Evolutionary conservation across 2,113 vertebrate species (phyloP), one percentile per base, ranked within the genome.

Genomic region (Tinamus guttatus): DNA sequence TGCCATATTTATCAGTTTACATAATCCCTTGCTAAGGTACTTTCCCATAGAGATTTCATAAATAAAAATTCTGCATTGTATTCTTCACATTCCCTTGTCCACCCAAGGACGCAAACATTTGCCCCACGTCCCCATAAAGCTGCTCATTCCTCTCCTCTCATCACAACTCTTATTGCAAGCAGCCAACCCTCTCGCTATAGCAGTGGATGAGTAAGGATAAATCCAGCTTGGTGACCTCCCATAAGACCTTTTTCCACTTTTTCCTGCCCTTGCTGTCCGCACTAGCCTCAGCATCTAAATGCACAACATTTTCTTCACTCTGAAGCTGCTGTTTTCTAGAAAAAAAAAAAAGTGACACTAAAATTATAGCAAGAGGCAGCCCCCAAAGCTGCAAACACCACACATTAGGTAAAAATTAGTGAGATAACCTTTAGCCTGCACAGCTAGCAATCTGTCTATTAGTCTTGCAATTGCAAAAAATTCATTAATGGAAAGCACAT

Each of bases 401-500:
- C 56, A 32, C 24, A 43, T 75, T 14, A 78, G 79, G 85, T 28
- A 87, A 81, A 60, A 91, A 92, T 94, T 81, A 95, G 94, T 94
- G 85, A 87, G 86, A 90, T n/a, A 54, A 41, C 67, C 92, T 86
- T 36, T 18, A 80, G 7, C 81, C 83, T 84, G 88, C 89, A 68
- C 88, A 89, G 95, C 65, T 89, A 49, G 8, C 79, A 93, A 51
- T 17, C 36, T 64, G 68, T 21, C 88, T 84, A 93, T 96, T 95
- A 93, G 93, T 62, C 56, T 28, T 34, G 80, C 30, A 12, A 94
- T 94, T 90, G 73, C 60, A 84, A 87, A n/a, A 74, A 84, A 88
- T 19, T 51, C 85, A 93, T 95, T 96, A 95, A 94, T 60, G 85
- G 67, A 94, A 96, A 89, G 28, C 86, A 62, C 81, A 81, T 79